Evolutionary conservation across 2,888 invertebrate genomes (phyloP), one percentile per base, ranked within the genome.

Genomic region (Nomada ruficornis): DNA sequence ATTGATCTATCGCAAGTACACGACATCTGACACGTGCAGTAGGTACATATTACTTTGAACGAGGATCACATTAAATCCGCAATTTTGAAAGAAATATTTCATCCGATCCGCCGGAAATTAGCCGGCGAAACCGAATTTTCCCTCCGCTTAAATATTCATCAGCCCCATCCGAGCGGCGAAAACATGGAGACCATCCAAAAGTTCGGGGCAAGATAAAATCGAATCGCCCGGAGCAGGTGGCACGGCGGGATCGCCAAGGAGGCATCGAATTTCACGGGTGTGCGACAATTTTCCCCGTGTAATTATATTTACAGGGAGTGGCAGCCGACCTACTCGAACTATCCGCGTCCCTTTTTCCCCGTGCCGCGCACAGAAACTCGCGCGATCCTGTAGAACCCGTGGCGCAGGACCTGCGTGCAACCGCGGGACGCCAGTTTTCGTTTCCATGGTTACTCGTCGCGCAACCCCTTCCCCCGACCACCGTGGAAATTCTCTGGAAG

Each of bases 371-470:
- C 69, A 23, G 57, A 20, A 52, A 73, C 26, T 82, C 80, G 64
- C 72, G 71, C 67, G 71, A 44, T 85, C 85, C 80, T 47, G 69
- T 79, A 67, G 80, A 54, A 75, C 67, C 71, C 55, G 55, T 2
- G 88, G 90, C 90, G 90, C 91, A 90, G 89, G 89, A 88, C 88
- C 89, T 89, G 90, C 89, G 89, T 90, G 89, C 79, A 76, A 77
- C 79, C 67, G 70, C 64, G 69, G 74, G 81, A 89, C 89, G 86
- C 86, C 80, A 72, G 54, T 75, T 69, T 55, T 59, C 73, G 89
- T 91, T 88, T 79, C 90, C 89, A 91, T 92, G 89, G 85, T 87
- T 87, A 91, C 91, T 77, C 68, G 85, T 77, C 84, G 77, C 72
- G 54, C 82, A 11, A 15, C 83, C 79, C 76, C 79, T 71, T 69